Base-by-base conservation (phyloP, 2,113 vertebrate species). In the Caranx ignobilis region DNA sequence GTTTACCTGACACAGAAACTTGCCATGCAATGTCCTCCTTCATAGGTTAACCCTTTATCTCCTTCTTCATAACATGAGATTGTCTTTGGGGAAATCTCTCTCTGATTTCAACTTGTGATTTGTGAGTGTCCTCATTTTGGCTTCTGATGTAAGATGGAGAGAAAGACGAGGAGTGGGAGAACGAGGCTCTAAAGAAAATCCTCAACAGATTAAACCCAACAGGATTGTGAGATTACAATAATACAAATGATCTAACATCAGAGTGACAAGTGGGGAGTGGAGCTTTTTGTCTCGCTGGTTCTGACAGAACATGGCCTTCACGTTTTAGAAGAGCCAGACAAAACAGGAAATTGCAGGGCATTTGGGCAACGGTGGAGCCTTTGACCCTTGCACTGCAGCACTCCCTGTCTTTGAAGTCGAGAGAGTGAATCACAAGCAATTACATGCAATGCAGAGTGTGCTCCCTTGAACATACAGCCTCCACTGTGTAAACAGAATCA, bases 261-360 rank as follows among this genome's bases (percentile, higher is more conserved):
- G 26, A 55, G 41, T 57, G 74, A 63, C 34, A 45, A 55, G 47
- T 21, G 43, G 13, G 55, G 62, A 47, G 54, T 47, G 64, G 55
- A 76, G 67, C 60, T 71, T 78, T 77, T 76, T 80, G 83, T 86
- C 77, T 81, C 34, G 2, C 60, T 63, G 71, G 73, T 56, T 71
- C 66, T 35, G 77, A 41, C 75, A 73, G 69, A 81, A 76, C 65
- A 39, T 39, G 57, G 76, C 69, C 75, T 50, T 89, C 63, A 61
- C 78, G 50, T 87, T 86, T 84, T n/a, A 62, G 56, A 26, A 57
- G 43, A 63, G 67, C 81, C 71, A 94, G 90, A 92, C 91, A 81
- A 90, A 94, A 93, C 94, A 95, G 95, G 94, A 95, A 94, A 91
- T 89, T 87, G 79, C 83, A 89, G 91, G 88, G 88, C 82, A 90